These are phyloP conservation scores for Lycocerus yunnanus DNA, from an alignment of 2,888 invertebrate genomes.

Conservation along the genomic window DNA sequence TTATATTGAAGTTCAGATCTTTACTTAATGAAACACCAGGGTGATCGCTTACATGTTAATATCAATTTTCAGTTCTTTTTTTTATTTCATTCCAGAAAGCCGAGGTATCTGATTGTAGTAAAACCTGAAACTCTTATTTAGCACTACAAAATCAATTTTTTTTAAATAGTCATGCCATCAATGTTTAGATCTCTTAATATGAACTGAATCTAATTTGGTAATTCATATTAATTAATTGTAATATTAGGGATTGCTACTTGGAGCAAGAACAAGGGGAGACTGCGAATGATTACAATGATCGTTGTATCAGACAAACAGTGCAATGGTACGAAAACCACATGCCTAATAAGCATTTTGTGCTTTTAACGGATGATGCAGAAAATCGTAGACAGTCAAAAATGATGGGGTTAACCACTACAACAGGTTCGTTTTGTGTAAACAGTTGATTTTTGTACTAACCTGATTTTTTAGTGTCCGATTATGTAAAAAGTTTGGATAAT, in stretches of 20 bases:
- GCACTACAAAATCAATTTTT: too few species aligned
- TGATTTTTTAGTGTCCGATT: slow-evolving; percentile 66
- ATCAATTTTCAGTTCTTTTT: too few species aligned
- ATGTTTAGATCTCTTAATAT: too few species aligned
- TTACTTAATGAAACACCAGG: too few species aligned
- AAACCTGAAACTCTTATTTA: too few species aligned
- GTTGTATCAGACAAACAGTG: slow-evolving; percentile 82
- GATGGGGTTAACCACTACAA: slow-evolving; percentile 71
- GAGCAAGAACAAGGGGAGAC: slow-evolving; percentile 81
- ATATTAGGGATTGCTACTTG: slow-evolving; percentile 82
- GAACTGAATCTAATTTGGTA: not conserved
- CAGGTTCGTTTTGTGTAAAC: slow-evolving; percentile 60
- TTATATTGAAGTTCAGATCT: too few species aligned
- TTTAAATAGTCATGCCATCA: too few species aligned
- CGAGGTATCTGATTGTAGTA: too few species aligned
- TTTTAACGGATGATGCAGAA: slow-evolving; percentile 83
- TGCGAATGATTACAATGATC: slow-evolving; percentile 88
- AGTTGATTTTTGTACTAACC: slow-evolving; percentile 31
- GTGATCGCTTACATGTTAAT: too few species aligned
- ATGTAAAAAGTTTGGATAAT: slow-evolving; percentile 71
- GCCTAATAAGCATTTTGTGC: slow-evolving; percentile 65
- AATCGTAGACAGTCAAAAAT: slow-evolving; percentile 74
- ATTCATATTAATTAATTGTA: slow-evolving; percentile 35
- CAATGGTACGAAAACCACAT: slow-evolving; percentile 85
- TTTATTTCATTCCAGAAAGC: too few species aligned